Conservation (phyloP, 2,113 vertebrate genomes). For the Nibea coibor region DNA sequence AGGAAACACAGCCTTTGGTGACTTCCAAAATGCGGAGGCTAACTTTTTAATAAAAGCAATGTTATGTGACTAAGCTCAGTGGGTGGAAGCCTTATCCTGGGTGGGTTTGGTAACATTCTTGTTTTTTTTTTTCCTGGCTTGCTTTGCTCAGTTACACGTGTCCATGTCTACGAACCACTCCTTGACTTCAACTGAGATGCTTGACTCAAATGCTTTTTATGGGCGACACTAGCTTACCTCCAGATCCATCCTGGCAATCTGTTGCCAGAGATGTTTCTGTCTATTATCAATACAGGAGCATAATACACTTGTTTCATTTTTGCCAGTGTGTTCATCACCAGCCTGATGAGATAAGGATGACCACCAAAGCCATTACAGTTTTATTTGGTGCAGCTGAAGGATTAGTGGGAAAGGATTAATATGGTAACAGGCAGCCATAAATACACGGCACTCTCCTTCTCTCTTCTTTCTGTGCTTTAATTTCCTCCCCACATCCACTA, state of each 20-base stretch:
- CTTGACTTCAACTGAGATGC: background rate
- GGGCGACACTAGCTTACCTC: background rate
- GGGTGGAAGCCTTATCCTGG: conserved; percentile 9
- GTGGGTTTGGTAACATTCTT: conserved; percentile 33
- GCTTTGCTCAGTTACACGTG: background rate
- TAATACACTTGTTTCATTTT: conserved; percentile 48
- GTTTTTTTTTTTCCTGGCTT: conserved; percentile 4
- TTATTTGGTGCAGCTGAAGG: conserved; percentile 73
- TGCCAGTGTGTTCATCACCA: conserved; percentile 56
- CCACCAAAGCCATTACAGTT: conserved; percentile 74
- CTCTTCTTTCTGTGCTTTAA: conserved; percentile 50
- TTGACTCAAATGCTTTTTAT: background rate
- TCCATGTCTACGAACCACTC: background rate
- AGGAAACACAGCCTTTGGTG: conserved; percentile 11
- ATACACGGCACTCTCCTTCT: conserved; percentile 54
- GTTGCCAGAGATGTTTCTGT: background rate
- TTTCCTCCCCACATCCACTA: conserved; percentile 45
- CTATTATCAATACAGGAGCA: background rate
- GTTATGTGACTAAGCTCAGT: conserved; percentile 38
- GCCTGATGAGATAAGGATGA: conserved; percentile 68
- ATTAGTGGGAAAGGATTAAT: conserved; percentile 79
- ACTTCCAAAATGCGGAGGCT: conserved; percentile 25
- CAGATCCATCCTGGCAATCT: conserved; percentile 1
- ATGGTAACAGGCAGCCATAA: conserved; percentile 67
- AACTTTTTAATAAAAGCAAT: conserved; percentile 35